Percentiles rank a stretch among this genome's conserved stretches.
phyloP scores from a whole-genome alignment of 2,113 vertebrate genomes.

The Callorhinus ursinus region DNA sequence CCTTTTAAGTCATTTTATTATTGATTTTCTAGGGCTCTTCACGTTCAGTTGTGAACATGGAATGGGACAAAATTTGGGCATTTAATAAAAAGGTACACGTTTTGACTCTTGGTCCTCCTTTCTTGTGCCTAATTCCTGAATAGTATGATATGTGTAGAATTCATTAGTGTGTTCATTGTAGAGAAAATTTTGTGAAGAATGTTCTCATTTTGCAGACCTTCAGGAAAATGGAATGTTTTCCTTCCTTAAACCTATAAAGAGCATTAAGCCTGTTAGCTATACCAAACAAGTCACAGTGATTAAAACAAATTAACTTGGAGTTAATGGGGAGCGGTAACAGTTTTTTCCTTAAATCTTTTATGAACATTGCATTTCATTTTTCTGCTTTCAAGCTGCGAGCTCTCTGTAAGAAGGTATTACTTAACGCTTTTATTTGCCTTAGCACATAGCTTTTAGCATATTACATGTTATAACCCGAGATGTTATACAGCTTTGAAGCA shows the following conservation, averaged over 20 bases:
- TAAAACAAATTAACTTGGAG: conserved; percentile 68
- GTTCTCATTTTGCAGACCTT: conserved; percentile 79
- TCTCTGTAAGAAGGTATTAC: conserved; percentile 99
- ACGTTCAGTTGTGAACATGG: conserved; percentile 98
- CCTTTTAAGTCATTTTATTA: neutral
- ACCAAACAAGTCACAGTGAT: conserved; percentile 74
- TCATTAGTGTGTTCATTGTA: conserved; percentile 78
- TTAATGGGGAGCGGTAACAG: conserved; percentile 69
- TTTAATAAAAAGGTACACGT: conserved; percentile 98
- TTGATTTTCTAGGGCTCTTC: conserved; percentile 92
- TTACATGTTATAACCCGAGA: conserved; percentile 82
- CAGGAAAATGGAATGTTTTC: conserved; percentile 89
- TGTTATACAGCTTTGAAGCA: conserved; percentile 83
- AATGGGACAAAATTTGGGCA: conserved; percentile 99
- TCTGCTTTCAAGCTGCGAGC: conserved; percentile 99
- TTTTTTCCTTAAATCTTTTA: conserved; percentile 87
- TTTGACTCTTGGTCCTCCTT: neutral
- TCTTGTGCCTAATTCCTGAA: conserved; percentile 9
- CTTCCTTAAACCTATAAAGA: conserved; percentile 70
- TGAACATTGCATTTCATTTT: conserved; percentile 98
- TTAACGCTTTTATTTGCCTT: conserved; percentile 87
- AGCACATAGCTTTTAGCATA: conserved; percentile 86
- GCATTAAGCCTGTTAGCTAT: conserved; percentile 74
- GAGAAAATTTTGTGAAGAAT: conserved; percentile 74
- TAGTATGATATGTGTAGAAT: conserved; percentile 46